These are phyloP conservation scores for Lithosia quadra DNA, from an alignment of 2,888 invertebrate species.

Conservation along the genomic window DNA sequence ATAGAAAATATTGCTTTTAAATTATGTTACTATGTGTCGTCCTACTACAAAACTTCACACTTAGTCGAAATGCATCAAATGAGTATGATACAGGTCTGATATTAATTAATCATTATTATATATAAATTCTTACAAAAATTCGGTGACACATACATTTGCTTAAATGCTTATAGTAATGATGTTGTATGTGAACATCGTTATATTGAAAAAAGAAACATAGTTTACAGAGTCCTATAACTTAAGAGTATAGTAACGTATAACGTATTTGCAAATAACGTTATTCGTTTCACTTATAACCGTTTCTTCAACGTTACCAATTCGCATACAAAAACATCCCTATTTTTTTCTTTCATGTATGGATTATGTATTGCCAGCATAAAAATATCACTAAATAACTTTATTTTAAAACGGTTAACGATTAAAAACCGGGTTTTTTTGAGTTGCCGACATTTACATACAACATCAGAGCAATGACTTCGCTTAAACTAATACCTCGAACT, in stretches of 20 bases:
- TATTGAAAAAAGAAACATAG: background rate
- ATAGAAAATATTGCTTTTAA: background rate
- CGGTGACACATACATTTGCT: slow-evolving; percentile 64
- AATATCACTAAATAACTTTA: background rate
- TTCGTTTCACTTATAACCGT: background rate
- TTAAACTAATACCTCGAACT: slow-evolving; percentile 44
- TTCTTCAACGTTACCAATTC: background rate
- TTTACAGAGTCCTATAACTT: background rate
- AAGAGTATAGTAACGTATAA: background rate
- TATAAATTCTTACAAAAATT: slow-evolving; percentile 82
- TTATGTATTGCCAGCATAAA: background rate
- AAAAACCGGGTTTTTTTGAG: background rate
- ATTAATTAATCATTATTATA: slow-evolving; percentile 55
- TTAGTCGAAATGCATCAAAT: slow-evolving; percentile 78
- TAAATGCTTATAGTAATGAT: slow-evolving; percentile 62
- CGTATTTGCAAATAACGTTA: background rate
- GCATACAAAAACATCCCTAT: background rate
- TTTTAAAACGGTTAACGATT: background rate
- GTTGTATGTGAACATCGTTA: slow-evolving; percentile 24
- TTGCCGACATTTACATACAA: slow-evolving; percentile 38
- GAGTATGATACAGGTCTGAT: slow-evolving; percentile 84
- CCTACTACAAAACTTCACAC: slow-evolving; percentile 42
- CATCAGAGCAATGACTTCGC: slow-evolving; percentile 44
- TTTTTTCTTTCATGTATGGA: background rate
- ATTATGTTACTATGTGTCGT: slow-evolving; percentile 22